Percentiles rank a stretch among this genome's conserved stretches.
Conservation (phyloP, 2,797 vertebrate genomes). For the Silurus aristotelis region DNA sequence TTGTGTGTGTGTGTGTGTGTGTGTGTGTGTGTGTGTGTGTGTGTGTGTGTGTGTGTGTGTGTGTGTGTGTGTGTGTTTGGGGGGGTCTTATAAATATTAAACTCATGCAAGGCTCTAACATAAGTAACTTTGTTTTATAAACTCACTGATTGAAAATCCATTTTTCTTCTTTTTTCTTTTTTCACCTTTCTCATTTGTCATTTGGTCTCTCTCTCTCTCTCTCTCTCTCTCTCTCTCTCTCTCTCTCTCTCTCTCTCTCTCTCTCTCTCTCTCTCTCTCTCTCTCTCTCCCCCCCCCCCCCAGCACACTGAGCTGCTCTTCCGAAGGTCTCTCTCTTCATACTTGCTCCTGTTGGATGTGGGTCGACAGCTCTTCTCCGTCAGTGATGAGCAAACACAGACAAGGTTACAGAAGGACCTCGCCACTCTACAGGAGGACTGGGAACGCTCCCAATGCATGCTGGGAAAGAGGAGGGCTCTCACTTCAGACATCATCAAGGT, state of each 20-base stretch:
- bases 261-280: constrained; percentile 9
- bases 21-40: constrained; percentile 62
- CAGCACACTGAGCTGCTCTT: constrained; percentile 82
- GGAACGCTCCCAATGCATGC: constrained; percentile 72
- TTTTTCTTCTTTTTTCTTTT: neutral
- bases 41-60: constrained; percentile 8
- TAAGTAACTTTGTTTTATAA: no score
- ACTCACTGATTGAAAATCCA: neutral
- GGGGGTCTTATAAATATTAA: no score
- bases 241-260: neutral
- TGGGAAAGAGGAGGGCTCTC: constrained; percentile 70
- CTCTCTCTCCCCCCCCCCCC: neutral
- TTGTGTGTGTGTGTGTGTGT: neutral
- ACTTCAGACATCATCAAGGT: constrained; percentile 77
- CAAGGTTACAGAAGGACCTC: constrained; percentile 74
- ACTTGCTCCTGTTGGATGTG: constrained; percentile 75
- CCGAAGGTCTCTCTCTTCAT: constrained; percentile 78
- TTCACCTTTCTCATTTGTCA: neutral
- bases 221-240: neutral
- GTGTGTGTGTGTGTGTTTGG: neutral
- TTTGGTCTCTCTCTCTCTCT: neutral
- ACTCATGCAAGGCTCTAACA: no score
- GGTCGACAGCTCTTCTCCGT: constrained; percentile 79
- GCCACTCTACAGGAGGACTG: constrained; percentile 79
- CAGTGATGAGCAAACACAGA: constrained; percentile 67